These are phyloP conservation scores for Otolemur crassicaudatus DNA, from an alignment of 2,797 vertebrate genomes.

Conservation along the genomic window DNA sequence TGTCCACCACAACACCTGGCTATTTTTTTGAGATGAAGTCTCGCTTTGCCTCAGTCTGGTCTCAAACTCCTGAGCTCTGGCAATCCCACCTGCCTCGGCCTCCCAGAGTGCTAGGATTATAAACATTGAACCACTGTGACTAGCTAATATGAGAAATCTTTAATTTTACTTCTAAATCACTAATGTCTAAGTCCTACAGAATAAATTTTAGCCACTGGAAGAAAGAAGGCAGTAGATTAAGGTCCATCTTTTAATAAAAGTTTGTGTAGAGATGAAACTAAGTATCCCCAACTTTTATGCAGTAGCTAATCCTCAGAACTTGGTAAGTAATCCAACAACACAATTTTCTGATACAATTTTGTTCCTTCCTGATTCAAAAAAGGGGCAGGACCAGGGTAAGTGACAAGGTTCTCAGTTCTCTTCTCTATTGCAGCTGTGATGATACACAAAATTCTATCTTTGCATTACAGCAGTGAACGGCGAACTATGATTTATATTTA, in stretches of 20 bases:
- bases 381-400: neutral
- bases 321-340: neutral
- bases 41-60: no score
- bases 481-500: neutral
- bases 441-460: neutral
- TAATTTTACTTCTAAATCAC: neutral
- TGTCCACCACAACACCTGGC: no score
- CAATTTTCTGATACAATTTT: neutral
- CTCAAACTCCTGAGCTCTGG: no score
- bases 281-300: neutral
- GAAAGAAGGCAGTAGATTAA: neutral
- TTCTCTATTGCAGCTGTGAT: neutral
- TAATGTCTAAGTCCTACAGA: neutral
- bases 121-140: no score
- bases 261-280: neutral
- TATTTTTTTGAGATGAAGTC: no score
- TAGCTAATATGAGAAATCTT: neutral
- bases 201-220: neutral
- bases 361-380: neutral
- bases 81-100: no score
- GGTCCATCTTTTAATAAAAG: no score
- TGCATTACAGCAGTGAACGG: neutral
- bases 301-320: neutral
- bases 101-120: no score
- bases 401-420: neutral